Conservation (phyloP, 2,113 vertebrate species). For the Corvus hawaiiensis region DNA sequence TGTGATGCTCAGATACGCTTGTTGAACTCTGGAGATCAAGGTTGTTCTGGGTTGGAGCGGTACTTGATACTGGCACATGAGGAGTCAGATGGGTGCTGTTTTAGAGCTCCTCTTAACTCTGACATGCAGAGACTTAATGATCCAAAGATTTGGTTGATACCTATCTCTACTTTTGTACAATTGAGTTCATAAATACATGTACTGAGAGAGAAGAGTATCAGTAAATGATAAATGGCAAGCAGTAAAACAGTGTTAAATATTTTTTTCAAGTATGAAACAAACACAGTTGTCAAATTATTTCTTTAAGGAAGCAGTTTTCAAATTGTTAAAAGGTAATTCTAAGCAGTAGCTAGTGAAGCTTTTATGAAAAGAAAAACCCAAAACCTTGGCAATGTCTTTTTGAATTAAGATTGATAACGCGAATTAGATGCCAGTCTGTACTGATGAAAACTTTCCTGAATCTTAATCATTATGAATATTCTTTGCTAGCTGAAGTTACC, state of each 20-base stretch:
- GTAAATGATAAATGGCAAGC: not conserved
- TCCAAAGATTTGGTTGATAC: conserved; percentile 38
- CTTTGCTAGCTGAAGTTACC: conserved; percentile 43
- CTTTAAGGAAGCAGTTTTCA: not conserved
- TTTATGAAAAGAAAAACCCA: not conserved
- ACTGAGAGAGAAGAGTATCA: not conserved
- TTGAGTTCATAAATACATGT: not conserved
- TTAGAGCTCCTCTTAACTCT: conserved; percentile 22
- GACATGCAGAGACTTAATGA: not conserved
- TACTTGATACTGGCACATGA: conserved; percentile 1
- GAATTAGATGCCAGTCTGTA: conserved; percentile 31
- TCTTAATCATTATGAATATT: conserved; percentile 40
- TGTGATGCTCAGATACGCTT: not conserved
- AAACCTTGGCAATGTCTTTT: conserved; percentile 69
- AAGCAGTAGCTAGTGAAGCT: not conserved
- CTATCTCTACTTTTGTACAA: conserved; percentile 36
- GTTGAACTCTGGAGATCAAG: conserved; percentile 22
- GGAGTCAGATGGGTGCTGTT: conserved; percentile 28
- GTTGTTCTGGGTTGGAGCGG: not conserved
- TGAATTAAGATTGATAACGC: not conserved
- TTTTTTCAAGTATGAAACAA: not conserved
- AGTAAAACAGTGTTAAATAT: not conserved
- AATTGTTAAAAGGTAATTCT: not conserved
- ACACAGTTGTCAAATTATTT: not conserved
- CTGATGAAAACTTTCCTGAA: conserved; percentile 32